Evolutionary conservation across 2,113 vertebrate genomes (phyloP).

Genomic region (Scartelaos histophorus): DNA sequence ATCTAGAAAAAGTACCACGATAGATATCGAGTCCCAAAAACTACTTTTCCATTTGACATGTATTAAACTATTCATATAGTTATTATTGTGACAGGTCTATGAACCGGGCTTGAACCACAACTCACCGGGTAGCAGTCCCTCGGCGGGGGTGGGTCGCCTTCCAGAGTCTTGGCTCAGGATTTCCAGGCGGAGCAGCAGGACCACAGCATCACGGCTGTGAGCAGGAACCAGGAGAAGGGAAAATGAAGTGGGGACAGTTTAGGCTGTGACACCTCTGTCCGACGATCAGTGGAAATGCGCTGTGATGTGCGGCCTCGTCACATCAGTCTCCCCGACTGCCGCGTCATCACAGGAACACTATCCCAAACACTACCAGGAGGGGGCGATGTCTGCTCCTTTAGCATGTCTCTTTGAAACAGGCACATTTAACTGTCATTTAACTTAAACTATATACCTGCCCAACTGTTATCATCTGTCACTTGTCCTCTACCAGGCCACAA

Average conservation of each 20-base stretch:
- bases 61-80: too few relatives aligned
- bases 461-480: too few relatives aligned
- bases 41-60: too few relatives aligned
- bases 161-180: conserved; percentile 84
- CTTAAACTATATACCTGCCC: neutral
- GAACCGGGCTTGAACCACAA: neutral
- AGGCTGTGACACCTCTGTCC: neutral
- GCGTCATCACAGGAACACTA: neutral
- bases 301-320: neutral
- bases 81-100: too few relatives aligned
- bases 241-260: neutral
- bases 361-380: neutral
- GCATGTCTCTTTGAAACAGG: neutral
- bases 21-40: too few relatives aligned
- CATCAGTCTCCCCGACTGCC: neutral
- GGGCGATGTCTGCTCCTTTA: neutral
- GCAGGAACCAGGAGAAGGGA: conserved; percentile 2
- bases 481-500: neutral
- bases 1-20: too few relatives aligned
- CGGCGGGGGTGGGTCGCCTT: conserved; percentile 79
- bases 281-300: neutral
- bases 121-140: conserved; percentile 86
- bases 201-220: conserved; percentile 78
- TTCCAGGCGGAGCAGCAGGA: conserved; percentile 81
- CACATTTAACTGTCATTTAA: neutral